phyloP scores from a whole-genome alignment of 2,888 invertebrate genomes.

The Hipparchia semele region DNA sequence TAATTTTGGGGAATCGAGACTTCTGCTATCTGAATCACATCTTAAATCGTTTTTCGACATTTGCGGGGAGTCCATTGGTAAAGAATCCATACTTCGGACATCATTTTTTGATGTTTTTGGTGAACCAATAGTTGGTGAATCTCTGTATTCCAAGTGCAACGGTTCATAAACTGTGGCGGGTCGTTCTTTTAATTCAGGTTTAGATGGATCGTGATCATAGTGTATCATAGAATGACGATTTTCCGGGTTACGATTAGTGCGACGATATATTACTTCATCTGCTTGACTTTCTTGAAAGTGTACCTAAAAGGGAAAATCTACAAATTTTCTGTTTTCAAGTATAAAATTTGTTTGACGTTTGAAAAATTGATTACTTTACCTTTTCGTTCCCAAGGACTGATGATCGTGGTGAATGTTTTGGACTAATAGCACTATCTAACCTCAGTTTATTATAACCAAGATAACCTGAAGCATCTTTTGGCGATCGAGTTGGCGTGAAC shows the following conservation, averaged over 20 bases:
- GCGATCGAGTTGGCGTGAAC: slow-evolving; percentile 62
- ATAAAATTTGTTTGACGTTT: not conserved
- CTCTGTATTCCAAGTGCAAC: slow-evolving; percentile 72
- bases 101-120: slow-evolving; percentile 74
- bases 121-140: slow-evolving; percentile 70
- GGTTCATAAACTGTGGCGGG: slow-evolving; percentile 77
- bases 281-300: slow-evolving; percentile 72
- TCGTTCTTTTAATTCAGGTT: slow-evolving; percentile 71
- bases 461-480: slow-evolving; percentile 64
- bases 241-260: slow-evolving; percentile 68
- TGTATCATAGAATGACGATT: slow-evolving; percentile 81
- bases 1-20: slow-evolving; percentile 73
- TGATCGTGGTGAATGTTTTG: slow-evolving; percentile 72
- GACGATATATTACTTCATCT: slow-evolving; percentile 69
- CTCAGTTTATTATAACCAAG: slow-evolving; percentile 77
- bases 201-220: slow-evolving; percentile 71
- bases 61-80: slow-evolving; percentile 74
- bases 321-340: too few relatives aligned
- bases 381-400: slow-evolving; percentile 62
- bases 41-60: slow-evolving; percentile 69
- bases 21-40: slow-evolving; percentile 71
- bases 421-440: slow-evolving; percentile 76
- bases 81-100: slow-evolving; percentile 69
- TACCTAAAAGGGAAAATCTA: slow-evolving; percentile 54
- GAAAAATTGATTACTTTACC: slow-evolving; percentile 46